phyloP scores from a whole-genome alignment of 2,113 vertebrate genomes.

The Chaenogobius annularis region DNA sequence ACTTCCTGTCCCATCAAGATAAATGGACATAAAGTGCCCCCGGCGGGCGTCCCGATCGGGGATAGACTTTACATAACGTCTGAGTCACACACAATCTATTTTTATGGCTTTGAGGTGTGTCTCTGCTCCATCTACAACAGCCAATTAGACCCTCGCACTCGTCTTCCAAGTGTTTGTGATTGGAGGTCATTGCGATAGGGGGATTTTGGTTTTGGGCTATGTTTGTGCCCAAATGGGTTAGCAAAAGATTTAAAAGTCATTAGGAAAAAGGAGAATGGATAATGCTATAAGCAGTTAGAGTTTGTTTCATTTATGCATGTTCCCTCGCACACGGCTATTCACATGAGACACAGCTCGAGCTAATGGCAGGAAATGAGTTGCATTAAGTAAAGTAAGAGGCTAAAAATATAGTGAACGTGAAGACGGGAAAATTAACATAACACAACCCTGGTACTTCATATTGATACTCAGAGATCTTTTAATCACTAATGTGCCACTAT shows the following conservation, averaged over 20 bases:
- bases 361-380: conserved; percentile 4
- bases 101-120: conserved; percentile 74
- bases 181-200: conserved; percentile 27
- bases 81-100: conserved; percentile 77
- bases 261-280: neutral
- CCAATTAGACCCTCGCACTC: conserved; percentile 43
- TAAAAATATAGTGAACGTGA: neutral
- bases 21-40: conserved; percentile 74
- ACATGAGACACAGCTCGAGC: neutral
- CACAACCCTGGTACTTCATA: neutral
- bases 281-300: neutral
- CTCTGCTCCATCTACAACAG: conserved; percentile 27
- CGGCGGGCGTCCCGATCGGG: conserved; percentile 66
- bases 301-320: neutral
- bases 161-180: conserved; percentile 22
- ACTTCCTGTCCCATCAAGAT: conserved; percentile 63
- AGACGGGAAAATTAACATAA: neutral
- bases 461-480: neutral
- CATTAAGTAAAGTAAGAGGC: neutral
- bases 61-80: conserved; percentile 77
- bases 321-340: neutral
- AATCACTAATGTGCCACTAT: neutral
- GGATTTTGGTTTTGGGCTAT: neutral
- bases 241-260: neutral
- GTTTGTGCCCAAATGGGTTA: neutral